Evolutionary conservation across 2,797 vertebrate genomes (phyloP), one percentile per base, ranked within the genome.

Genomic region (Microcaecilia unicolor): DNA sequence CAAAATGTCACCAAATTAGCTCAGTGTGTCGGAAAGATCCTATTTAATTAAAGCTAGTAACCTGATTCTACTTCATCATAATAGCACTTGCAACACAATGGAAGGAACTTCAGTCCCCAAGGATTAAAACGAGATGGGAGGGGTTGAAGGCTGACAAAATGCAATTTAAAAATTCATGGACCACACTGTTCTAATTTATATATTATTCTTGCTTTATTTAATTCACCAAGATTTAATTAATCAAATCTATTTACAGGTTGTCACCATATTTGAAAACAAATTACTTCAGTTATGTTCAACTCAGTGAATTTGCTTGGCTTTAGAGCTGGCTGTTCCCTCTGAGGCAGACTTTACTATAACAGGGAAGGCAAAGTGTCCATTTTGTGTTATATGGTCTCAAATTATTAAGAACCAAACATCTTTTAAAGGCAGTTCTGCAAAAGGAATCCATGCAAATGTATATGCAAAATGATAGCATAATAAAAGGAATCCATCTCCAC

Each of bases 321-420:
- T 39, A 35, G 22, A 31, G 31, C 6, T 39, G 18, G 5, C 6
- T 24, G 3, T 48, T 44, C 8, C 11, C 15, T 22, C 41, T 45
- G 41, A 46, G 45, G 18, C 3, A 19, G 43, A 43, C 9, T 44
- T 17, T 7, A 41, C 7, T 37, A 48, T 37, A 21, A 52, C 28
- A 43, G 14, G 18, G 14, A 45, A 30, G 3, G 15, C 9, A 4
- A 18, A 15, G 25, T 32, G 38, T 37, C 15, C 15, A 3, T 34
- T n/a, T n/a, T n/a, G n/a, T n/a, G n/a, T n/a, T n/a, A n/a, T n/a
- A n/a, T n/a, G n/a, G n/a, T n/a, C n/a, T n/a, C n/a, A n/a, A n/a
- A n/a, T n/a, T n/a, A n/a, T n/a, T n/a, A n/a, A n/a, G n/a, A n/a
- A n/a, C n/a, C n/a, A n/a, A n/a, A n/a, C n/a, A n/a, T n/a, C n/a